phyloP scores from a whole-genome alignment of 2,113 vertebrate genomes.

The Chlorodrepanis virens region DNA sequence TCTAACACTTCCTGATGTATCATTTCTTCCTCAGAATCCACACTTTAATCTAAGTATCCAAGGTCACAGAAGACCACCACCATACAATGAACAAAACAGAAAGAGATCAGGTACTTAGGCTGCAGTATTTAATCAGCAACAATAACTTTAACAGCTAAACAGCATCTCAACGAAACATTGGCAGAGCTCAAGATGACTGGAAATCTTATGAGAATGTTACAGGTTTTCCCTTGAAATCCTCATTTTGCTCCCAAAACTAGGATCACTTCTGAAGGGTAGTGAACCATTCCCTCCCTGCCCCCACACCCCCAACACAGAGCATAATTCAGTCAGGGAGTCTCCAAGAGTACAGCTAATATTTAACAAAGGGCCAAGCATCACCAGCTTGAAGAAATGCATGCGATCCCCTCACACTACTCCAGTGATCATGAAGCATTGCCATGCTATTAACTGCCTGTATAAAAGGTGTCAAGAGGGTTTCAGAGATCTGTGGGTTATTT shows the following conservation, averaged over 20 bases:
- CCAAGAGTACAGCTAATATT: slow-evolving; percentile 44
- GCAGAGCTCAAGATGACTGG: not conserved
- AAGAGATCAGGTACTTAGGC: not conserved
- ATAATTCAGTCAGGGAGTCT: slow-evolving; percentile 11
- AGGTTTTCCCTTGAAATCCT: not conserved
- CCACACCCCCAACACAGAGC: not conserved
- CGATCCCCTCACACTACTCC: not conserved
- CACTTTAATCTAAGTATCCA: not conserved
- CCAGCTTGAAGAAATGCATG: not conserved
- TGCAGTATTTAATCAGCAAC: not conserved
- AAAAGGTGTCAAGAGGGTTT: not conserved
- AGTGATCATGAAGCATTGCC: not conserved
- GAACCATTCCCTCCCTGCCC: not conserved
- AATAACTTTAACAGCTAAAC: not conserved
- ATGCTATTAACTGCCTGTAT: not conserved
- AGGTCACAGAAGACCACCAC: not conserved
- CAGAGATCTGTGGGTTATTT: not conserved
- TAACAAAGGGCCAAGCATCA: slow-evolving; percentile 49
- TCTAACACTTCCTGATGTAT: slow-evolving; percentile 16
- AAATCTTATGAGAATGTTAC: not conserved
- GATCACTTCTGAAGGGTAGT: not conserved
- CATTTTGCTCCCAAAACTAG: not conserved
- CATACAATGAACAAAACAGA: not conserved
- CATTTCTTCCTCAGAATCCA: not conserved
- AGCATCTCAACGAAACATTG: not conserved